Conservation (phyloP, 35 echinoderm and acorn worm species). For the Amphiura filiformis region DNA sequence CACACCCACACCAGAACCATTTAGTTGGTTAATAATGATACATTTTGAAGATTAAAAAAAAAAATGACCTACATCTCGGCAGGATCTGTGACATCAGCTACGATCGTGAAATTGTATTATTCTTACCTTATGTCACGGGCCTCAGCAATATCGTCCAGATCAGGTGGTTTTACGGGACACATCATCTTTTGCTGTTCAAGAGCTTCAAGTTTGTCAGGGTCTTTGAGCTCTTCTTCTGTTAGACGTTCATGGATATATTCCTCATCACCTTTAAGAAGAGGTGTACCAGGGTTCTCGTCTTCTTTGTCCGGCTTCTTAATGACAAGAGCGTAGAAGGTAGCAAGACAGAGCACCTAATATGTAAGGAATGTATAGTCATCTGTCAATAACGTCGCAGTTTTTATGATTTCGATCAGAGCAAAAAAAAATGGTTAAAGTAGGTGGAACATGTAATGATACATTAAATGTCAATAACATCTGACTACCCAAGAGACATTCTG, state of each 20-base stretch:
- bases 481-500: too few species aligned
- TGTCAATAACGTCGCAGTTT: too few species aligned
- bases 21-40: too few species aligned
- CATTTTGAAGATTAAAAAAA: too few species aligned
- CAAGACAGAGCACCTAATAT: conserved; percentile 71
- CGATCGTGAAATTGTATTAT: too few species aligned
- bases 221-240: conserved; percentile 86
- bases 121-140: conserved; percentile 53
- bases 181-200: conserved; percentile 71
- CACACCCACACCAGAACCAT: too few species aligned
- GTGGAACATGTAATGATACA: too few species aligned
- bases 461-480: too few species aligned
- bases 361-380: not conserved
- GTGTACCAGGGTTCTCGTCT: conserved; percentile 54
- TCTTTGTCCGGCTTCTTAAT: conserved; percentile 96
- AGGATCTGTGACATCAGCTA: too few species aligned
- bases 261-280: conserved; percentile 70
- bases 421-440: too few species aligned
- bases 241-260: conserved; percentile 89
- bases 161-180: conserved; percentile 78
- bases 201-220: conserved; percentile 69
- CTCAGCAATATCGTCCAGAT: conserved; percentile 69
- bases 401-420: too few species aligned
- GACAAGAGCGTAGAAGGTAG: conserved; percentile 82
- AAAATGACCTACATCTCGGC: too few species aligned